Conservation (phyloP, 2,113 vertebrate species). For the cattle (Bos taurus) region ARS-UCD2.0 NC_037334.1:28451001-28451500, state of each 20-base stretch:
- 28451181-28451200: background rate
- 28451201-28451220: background rate
- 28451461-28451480: slow-evolving; percentile 68
- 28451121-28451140: background rate
- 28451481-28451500: slow-evolving; percentile 65
- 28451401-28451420: background rate
- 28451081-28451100: background rate
- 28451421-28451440: slow-evolving; percentile 32
- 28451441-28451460: slow-evolving; percentile 38
- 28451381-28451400: background rate
- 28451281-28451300: background rate
- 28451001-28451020: background rate
- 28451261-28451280: slow-evolving; percentile 14
- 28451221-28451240: background rate
- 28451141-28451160: accelerated
- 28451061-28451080: background rate
- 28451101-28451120: background rate
- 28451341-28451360: slow-evolving; percentile 7
- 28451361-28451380: background rate
- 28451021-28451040: background rate
- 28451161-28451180: background rate
- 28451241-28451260: background rate
- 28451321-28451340: slow-evolving; percentile 37
- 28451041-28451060: background rate
- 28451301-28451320: background rate